phyloP scores from a whole-genome alignment of 1,140 invertebrate species.

The Drosophila seguyi region DNA sequence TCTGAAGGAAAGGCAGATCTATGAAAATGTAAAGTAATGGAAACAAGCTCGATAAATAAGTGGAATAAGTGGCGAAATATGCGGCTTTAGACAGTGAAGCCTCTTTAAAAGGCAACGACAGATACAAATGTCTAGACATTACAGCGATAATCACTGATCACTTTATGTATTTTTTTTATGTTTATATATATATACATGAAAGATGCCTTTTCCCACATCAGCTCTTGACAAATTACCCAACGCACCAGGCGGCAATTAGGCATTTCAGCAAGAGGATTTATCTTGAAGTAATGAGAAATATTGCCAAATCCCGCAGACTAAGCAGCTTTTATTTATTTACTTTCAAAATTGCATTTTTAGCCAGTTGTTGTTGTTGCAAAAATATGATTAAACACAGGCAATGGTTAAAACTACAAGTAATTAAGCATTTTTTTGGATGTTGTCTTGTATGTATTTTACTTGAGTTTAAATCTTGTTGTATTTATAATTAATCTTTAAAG shows the following conservation, averaged over 20 bases:
- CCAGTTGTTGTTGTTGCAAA: conserved; percentile 4
- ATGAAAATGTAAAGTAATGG: conserved; percentile 30
- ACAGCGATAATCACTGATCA: conserved; percentile 21
- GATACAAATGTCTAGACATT: conserved; percentile 34
- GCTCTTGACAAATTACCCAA: conserved; percentile 33
- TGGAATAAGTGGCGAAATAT: conserved; percentile 29
- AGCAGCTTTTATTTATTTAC: neutral
- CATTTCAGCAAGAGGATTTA: conserved; percentile 15
- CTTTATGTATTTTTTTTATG: neutral
- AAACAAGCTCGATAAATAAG: conserved; percentile 59
- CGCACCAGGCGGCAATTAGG: conserved; percentile 8
- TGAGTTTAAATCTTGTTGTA: neutral
- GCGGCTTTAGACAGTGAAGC: neutral
- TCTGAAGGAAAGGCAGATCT: conserved; percentile 2
- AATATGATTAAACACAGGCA: neutral
- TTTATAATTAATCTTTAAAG: neutral
- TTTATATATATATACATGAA: neutral
- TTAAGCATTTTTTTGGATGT: neutral
- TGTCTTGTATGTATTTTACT: neutral
- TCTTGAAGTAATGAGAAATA: conserved; percentile 13
- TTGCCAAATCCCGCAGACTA: neutral
- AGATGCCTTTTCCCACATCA: conserved; percentile 15
- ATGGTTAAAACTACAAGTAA: conserved; percentile 1
- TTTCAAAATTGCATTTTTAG: conserved; percentile 12
- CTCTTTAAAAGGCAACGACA: conserved; percentile 4